Percentiles rank a stretch among this genome's conserved stretches.
These are phyloP conservation scores for Limnothrissa miodon DNA, from an alignment of 2,113 vertebrate genomes.

Conservation along the genomic window DNA sequence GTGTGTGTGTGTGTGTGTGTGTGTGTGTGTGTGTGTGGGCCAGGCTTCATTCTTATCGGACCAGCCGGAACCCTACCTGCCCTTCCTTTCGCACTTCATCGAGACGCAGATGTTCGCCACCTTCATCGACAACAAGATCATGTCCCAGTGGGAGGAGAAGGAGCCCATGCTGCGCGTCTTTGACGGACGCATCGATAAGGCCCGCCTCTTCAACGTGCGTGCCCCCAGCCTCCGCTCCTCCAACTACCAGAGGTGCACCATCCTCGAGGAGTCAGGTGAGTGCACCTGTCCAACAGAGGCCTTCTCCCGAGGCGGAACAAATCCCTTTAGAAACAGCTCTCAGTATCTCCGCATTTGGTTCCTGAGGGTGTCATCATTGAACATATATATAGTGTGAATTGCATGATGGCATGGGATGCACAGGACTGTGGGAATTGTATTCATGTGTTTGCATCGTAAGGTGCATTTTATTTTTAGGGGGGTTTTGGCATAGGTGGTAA, in stretches of 20 bases:
- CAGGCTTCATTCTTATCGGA: constrained; percentile 95
- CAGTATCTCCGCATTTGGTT: background rate
- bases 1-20: background rate
- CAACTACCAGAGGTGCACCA: constrained; percentile 84
- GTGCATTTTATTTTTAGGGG: background rate
- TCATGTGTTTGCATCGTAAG: background rate
- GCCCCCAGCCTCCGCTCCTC: constrained; percentile 78
- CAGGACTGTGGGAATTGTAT: background rate
- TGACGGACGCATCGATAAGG: constrained; percentile 87
- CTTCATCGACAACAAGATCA: constrained; percentile 96
- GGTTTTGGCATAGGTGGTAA: too few species aligned
- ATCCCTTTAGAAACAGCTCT: background rate
- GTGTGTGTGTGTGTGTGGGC: background rate
- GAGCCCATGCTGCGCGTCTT: constrained; percentile 90
- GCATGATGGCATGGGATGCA: background rate
- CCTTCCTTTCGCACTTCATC: constrained; percentile 93
- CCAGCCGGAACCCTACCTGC: constrained; percentile 86
- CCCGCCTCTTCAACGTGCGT: constrained; percentile 81
- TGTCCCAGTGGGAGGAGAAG: constrained; percentile 93
- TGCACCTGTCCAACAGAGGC: too few species aligned
- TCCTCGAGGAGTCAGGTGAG: constrained; percentile 88
- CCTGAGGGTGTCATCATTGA: too few species aligned
- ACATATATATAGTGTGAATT: background rate
- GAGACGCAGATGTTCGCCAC: constrained; percentile 98
- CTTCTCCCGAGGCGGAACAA: too few species aligned